Percentiles rank a stretch among this genome's conserved stretches.
phyloP scores from a whole-genome alignment of 2,113 vertebrate species.

The Mystacornis crossleyi region DNA sequence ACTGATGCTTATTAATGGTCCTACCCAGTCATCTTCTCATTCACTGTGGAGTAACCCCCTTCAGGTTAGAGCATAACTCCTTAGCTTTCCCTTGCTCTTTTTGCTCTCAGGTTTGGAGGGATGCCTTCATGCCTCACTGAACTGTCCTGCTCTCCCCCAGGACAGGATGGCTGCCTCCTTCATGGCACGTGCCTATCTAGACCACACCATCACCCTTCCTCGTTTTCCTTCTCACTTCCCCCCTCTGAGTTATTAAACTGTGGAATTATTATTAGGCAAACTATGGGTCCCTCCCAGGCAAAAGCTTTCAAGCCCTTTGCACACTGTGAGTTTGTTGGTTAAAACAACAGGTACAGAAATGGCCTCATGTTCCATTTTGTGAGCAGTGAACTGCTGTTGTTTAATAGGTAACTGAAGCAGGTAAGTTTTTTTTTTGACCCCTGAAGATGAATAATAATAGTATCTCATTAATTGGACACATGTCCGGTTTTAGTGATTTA shows the following conservation, averaged over 20 bases:
- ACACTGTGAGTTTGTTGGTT: not conserved
- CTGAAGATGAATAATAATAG: not conserved
- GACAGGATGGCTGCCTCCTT: not conserved
- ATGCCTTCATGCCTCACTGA: not conserved
- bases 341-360: not conserved
- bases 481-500: not conserved
- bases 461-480: not conserved
- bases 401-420: not conserved
- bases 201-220: no score
- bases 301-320: not conserved
- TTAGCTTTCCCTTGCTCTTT: not conserved
- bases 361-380: fast-evolving
- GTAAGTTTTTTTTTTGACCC: not conserved
- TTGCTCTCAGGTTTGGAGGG: not conserved
- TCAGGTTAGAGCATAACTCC: not conserved
- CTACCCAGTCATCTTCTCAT: not conserved
- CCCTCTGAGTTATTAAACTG: not conserved
- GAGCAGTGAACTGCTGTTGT: fast-evolving
- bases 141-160: no score
- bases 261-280: not conserved
- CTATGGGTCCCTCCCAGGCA: not conserved
- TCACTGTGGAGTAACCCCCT: not conserved
- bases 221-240: not conserved
- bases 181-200: not conserved
- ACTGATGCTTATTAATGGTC: not conserved